Conservation (phyloP, 2,888 invertebrate species). For the Eristalis pertinax region DNA sequence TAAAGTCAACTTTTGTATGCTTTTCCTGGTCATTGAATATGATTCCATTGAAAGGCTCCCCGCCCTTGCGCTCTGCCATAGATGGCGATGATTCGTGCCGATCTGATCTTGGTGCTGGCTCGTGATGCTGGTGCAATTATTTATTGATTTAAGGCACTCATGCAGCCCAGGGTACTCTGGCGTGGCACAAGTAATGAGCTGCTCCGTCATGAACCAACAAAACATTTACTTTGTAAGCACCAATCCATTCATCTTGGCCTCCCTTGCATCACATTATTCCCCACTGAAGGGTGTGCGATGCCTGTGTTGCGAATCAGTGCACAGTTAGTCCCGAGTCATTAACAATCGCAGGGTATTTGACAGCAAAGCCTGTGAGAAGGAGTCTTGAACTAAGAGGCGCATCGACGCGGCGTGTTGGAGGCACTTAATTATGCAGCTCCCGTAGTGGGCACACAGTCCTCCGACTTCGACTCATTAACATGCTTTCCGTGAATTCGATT, state of each 20-base stretch:
- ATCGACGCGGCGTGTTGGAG: conserved; percentile 33
- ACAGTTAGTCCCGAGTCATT: conserved; percentile 38
- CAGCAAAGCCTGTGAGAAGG: conserved; percentile 7
- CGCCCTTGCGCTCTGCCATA: not conserved
- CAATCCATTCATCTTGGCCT: conserved; percentile 27
- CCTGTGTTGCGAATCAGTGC: conserved; percentile 22
- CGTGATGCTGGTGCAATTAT: conserved; percentile 38
- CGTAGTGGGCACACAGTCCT: conserved; percentile 37
- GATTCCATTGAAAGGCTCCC: conserved; percentile 11
- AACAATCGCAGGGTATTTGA: conserved; percentile 39
- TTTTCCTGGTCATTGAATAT: conserved; percentile 40
- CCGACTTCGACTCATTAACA: conserved; percentile 51
- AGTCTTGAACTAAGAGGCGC: not conserved
- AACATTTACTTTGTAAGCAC: conserved; percentile 59
- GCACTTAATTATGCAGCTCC: conserved; percentile 57
- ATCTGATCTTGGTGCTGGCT: conserved; percentile 1
- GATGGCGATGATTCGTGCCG: conserved; percentile 24
- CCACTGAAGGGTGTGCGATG: not conserved
- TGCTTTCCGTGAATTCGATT: conserved; percentile 57
- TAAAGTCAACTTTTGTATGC: conserved; percentile 23
- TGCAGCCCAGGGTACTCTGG: conserved; percentile 46
- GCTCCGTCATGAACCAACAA: conserved; percentile 41
- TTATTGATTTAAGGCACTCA: conserved; percentile 65
- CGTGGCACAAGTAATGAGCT: conserved; percentile 48
- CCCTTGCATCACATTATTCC: not conserved